Percentiles rank a stretch among this genome's conserved stretches.
These are phyloP conservation scores for Leptogaster cylindrica DNA, from an alignment of 2,888 invertebrate species.

Conservation along the genomic window DNA sequence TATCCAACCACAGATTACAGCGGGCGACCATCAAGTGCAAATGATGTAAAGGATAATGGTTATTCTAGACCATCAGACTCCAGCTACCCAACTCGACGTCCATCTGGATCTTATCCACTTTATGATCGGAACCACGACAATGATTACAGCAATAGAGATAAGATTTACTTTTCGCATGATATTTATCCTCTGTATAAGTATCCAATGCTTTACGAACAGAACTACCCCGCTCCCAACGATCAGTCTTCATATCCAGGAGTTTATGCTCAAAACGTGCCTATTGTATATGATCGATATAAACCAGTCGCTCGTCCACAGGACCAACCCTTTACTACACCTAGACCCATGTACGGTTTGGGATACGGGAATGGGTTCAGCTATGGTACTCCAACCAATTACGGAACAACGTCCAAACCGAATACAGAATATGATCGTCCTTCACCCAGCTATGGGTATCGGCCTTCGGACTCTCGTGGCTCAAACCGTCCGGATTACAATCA, in stretches of 20 bases:
- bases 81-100: constrained; percentile 40
- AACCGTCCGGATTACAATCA: neutral
- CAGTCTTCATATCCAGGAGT: constrained; percentile 57
- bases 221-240: constrained; percentile 60
- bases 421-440: constrained; percentile 6
- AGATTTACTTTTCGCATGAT: constrained; percentile 59
- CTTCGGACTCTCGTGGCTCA: neutral
- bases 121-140: constrained; percentile 5
- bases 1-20: constrained; percentile 42
- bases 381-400: constrained; percentile 52
- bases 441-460: neutral
- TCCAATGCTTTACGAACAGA: constrained; percentile 60
- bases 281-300: constrained; percentile 56
- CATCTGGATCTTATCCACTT: constrained; percentile 42
- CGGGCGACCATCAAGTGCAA: constrained; percentile 33
- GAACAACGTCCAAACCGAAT: constrained; percentile 10
- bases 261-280: constrained; percentile 60
- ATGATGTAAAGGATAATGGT: constrained; percentile 33
- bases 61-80: constrained; percentile 19
- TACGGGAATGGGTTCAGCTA: constrained; percentile 61
- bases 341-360: constrained; percentile 58
- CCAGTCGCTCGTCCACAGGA: constrained; percentile 47
- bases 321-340: constrained; percentile 52
- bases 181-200: constrained; percentile 59
- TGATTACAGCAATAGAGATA: constrained; percentile 50